A percentile compares a stretch with the other conserved stretches of the same genome.
Conservation (phyloP, 2,113 vertebrate species). For the Mormyrus iriodes region DNA sequence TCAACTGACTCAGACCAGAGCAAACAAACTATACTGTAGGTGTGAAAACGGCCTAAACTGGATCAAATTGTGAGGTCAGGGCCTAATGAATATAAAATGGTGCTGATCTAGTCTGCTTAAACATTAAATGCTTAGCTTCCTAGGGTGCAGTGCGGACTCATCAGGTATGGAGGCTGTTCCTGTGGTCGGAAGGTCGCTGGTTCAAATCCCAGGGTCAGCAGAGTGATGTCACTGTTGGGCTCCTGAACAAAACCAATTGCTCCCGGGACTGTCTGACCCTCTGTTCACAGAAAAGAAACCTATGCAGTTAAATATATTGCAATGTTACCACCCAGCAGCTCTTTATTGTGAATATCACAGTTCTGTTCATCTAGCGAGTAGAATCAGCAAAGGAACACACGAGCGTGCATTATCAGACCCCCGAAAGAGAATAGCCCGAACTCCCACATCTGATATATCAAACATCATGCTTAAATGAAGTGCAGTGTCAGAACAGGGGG, state of each 20-base stretch:
- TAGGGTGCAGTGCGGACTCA: neutral
- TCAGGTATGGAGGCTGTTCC: neutral
- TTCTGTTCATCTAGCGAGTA: too few species aligned
- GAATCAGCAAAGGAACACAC: too few species aligned
- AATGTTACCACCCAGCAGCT: neutral
- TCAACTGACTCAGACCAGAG: neutral
- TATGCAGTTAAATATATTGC: neutral
- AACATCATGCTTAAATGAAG: neutral
- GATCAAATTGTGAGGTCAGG: neutral
- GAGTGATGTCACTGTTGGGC: neutral
- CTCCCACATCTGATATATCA: neutral
- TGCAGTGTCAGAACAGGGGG: neutral
- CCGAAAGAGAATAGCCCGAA: too few species aligned
- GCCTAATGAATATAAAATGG: neutral
- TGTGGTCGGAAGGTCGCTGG: neutral
- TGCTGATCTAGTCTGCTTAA: neutral
- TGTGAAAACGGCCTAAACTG: neutral
- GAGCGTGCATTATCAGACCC: too few species aligned
- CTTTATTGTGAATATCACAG: neutral
- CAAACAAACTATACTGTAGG: neutral
- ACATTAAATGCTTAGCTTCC: neutral
- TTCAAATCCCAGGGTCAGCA: neutral
- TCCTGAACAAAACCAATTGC: too few species aligned
- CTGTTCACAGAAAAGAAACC: too few species aligned
- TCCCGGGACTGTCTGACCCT: too few species aligned